Evolutionary conservation across 2,113 vertebrate species (phyloP).

Genomic region (Elanus axillaris): DNA sequence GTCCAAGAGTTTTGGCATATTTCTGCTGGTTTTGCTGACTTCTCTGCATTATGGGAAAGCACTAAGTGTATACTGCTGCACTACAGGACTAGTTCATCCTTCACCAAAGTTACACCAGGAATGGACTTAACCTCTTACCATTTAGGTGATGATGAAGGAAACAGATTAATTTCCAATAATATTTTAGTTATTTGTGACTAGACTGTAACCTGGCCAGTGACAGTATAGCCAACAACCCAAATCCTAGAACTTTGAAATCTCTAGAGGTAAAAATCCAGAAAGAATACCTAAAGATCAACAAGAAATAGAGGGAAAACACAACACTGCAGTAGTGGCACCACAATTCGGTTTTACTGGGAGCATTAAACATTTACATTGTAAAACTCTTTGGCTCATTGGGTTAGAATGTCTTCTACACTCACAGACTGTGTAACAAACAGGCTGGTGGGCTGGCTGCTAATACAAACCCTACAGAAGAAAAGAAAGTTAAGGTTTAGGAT

Average conservation of each 20-base stretch:
- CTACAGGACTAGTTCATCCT: neutral
- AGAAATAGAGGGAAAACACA: neutral
- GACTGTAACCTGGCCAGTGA: neutral
- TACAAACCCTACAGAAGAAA: neutral
- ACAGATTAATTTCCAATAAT: neutral
- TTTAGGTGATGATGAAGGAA: neutral
- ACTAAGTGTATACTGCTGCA: neutral
- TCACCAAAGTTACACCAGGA: neutral
- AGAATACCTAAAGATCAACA: neutral
- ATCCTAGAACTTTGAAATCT: neutral
- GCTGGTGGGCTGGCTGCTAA: neutral
- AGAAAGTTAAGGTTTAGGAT: neutral
- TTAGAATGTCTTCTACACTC: neutral
- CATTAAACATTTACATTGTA: neutral
- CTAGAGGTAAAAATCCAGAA: neutral
- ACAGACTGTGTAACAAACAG: neutral
- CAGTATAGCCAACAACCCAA: neutral
- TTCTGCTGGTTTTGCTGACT: neutral
- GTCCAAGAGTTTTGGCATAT: neutral
- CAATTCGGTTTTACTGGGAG: neutral
- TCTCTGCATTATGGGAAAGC: neutral
- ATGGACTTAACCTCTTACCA: neutral
- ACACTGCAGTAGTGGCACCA: neutral
- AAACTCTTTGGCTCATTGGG: neutral
- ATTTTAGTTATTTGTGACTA: neutral